Evolutionary conservation across 2,113 vertebrate genomes (phyloP).

Genomic region (Engraulis encrasicolus): DNA sequence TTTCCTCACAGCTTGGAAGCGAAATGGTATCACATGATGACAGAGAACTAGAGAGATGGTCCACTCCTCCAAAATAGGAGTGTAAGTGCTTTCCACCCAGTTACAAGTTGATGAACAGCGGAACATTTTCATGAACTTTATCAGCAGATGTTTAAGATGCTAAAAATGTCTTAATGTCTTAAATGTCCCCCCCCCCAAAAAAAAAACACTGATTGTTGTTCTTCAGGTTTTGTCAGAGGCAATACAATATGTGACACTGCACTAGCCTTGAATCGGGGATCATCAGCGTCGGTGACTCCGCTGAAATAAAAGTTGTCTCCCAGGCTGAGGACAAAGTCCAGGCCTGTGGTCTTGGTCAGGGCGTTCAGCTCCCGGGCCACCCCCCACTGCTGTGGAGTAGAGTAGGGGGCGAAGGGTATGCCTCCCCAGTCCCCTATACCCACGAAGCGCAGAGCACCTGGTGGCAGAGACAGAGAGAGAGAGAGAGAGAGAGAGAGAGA

Average conservation of each 20-base stretch:
- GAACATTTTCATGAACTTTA: too few relatives aligned
- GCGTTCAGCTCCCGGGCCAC: conserved; percentile 59
- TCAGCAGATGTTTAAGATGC: too few relatives aligned
- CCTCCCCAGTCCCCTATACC: conserved; percentile 73
- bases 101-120: too few relatives aligned
- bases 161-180: too few relatives aligned
- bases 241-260: neutral
- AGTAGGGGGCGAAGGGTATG: conserved; percentile 59
- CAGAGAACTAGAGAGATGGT: too few relatives aligned
- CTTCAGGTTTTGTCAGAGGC: neutral
- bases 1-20: too few relatives aligned
- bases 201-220: too few relatives aligned
- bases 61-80: too few relatives aligned
- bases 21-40: too few relatives aligned
- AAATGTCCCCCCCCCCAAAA: too few relatives aligned
- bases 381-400: conserved; percentile 56
- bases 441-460: conserved; percentile 62
- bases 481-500: neutral
- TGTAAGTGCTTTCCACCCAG: too few relatives aligned
- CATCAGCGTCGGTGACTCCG: conserved; percentile 64
- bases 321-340: conserved; percentile 72
- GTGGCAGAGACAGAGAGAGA: neutral
- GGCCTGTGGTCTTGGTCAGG: conserved; percentile 46
- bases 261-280: conserved; percentile 70
- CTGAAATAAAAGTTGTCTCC: conserved; percentile 72